A percentile compares a stretch with the other conserved stretches of the same genome.
phyloP scores from a whole-genome alignment of 2,888 invertebrate species.

The Pseudococcus viburni region DNA sequence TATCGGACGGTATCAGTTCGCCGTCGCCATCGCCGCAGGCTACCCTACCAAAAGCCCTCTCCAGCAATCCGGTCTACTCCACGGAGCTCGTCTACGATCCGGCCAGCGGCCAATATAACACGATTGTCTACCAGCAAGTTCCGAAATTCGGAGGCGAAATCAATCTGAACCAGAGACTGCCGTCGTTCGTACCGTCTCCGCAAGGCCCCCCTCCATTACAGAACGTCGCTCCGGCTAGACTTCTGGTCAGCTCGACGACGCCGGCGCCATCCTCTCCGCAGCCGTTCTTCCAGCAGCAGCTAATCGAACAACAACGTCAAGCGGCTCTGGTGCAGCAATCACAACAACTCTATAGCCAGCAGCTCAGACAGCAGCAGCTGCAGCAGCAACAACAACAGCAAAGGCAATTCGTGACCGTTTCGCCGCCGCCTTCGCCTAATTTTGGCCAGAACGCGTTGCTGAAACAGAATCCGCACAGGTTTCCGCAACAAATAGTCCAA shows the following conservation, averaged over 20 bases:
- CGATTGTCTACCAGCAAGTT: conserved; percentile 82
- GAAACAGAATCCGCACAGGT: conserved; percentile 65
- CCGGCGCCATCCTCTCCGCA: conserved; percentile 68
- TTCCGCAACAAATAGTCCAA: conserved; percentile 61
- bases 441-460: conserved; percentile 54
- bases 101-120: conserved; percentile 83
- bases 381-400: conserved; percentile 75
- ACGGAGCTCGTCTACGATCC: conserved; percentile 86
- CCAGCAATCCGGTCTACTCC: conserved; percentile 80
- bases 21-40: conserved; percentile 71
- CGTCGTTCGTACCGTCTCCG: conserved; percentile 67
- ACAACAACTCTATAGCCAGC: conserved; percentile 78
- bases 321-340: conserved; percentile 78
- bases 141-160: conserved; percentile 76
- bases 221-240: conserved; percentile 69
- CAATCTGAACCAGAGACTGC: conserved; percentile 80
- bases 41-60: conserved; percentile 69
- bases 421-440: conserved; percentile 52
- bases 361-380: conserved; percentile 73
- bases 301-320: conserved; percentile 78
- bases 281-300: conserved; percentile 73
- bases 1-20: conserved; percentile 75
- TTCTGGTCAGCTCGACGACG: conserved; percentile 69
- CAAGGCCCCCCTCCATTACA: conserved; percentile 71
- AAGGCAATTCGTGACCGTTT: conserved; percentile 66